Percentiles rank a stretch among this genome's conserved stretches.
Conservation (phyloP, 2,113 vertebrate species). For the Barnardius zonarius region DNA sequence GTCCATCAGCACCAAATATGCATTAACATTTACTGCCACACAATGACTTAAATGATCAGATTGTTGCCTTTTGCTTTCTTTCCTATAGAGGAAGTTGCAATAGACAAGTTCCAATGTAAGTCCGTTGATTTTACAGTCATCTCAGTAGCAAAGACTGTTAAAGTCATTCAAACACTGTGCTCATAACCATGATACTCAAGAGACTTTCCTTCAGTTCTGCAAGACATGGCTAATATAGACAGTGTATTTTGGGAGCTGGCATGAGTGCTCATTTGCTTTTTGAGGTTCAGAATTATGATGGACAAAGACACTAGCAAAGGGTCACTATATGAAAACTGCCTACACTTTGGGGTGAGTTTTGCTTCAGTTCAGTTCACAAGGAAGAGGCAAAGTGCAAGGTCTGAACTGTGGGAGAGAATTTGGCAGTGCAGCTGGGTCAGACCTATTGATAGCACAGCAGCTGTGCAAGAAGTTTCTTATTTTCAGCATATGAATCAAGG, state of each 20-base stretch:
- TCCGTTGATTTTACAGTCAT: background rate
- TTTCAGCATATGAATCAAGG: constrained; percentile 16
- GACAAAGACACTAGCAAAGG: background rate
- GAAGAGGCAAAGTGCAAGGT: background rate
- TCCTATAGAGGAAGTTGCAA: background rate
- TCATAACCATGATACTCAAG: background rate
- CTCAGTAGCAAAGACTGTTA: background rate
- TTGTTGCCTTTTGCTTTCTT: background rate
- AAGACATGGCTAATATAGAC: background rate
- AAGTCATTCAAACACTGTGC: background rate
- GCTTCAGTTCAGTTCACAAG: background rate
- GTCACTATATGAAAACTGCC: background rate
- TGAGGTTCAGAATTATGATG: background rate
- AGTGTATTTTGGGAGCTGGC: background rate
- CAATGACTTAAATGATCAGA: background rate
- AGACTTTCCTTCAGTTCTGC: background rate
- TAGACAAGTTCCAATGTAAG: background rate
- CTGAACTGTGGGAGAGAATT: background rate
- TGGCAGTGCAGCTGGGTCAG: background rate
- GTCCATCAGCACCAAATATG: background rate
- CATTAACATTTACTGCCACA: background rate
- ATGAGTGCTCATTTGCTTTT: background rate
- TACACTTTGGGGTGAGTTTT: background rate
- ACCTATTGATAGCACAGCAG: background rate
- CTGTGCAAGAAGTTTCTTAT: background rate